Evolutionary conservation across 2,888 invertebrate genomes (phyloP).

Genomic region (Tromatobia lineatoria): DNA sequence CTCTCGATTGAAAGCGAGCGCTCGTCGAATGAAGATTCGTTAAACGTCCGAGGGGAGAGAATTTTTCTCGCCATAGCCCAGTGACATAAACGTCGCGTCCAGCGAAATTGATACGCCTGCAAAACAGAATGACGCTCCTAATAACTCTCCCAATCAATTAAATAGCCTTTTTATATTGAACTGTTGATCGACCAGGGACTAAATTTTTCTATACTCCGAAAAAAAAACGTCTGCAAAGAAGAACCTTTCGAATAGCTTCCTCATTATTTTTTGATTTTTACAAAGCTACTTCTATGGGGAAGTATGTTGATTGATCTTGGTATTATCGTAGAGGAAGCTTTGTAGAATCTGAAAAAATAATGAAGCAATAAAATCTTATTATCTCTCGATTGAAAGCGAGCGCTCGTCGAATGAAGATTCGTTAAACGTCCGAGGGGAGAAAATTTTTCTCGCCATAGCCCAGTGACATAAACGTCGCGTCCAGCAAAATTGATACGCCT

Average conservation of each 20-base stretch:
- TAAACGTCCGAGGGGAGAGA: constrained; percentile 10
- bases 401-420: constrained; percentile 38
- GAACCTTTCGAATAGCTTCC: no score
- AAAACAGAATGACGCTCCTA: neutral
- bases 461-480: neutral
- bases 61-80: neutral
- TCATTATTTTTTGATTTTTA: no score
- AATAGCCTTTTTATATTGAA: neutral
- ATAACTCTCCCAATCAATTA: no score
- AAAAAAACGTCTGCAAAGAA: neutral
- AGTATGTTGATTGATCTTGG: no score
- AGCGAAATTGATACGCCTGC: neutral
- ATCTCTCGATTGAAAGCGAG: constrained; percentile 27
- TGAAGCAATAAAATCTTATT: constrained; percentile 42
- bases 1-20: constrained; percentile 28
- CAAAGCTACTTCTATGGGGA: no score
- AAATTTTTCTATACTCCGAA: neutral
- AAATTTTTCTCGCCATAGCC: neutral
- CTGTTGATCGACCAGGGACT: neutral
- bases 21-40: constrained; percentile 40
- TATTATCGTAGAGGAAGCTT: no score
- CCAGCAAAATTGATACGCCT: neutral
- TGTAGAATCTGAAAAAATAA: no score
- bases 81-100: neutral
- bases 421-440: constrained; percentile 19